Base-by-base conservation (phyloP, 2,113 vertebrate species). In the Labrus mixtus region DNA sequence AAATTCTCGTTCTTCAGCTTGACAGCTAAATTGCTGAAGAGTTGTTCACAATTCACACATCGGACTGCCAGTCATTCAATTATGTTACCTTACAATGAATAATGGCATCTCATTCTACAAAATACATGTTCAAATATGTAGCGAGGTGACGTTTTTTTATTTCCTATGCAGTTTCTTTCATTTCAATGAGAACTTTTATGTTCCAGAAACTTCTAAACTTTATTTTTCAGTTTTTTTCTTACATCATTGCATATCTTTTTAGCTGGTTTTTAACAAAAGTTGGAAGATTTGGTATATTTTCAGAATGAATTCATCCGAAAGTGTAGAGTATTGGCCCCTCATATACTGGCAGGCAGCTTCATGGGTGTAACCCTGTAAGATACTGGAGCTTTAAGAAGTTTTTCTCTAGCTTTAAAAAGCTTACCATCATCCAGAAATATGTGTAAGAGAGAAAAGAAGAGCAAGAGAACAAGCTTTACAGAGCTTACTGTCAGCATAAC, bases 401-500 rank as follows among this genome's bases (percentile, higher is more conserved):
- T 36, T 69, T n/a, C 20, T 63, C 19, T 13, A 57, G 71, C 58
- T 68, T 80, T 62, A 48, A 68, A 68, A 67, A 79, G 68, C 68
- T 77, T 82, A 85, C 23, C 46, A 73, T 71, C 53, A 77, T 77
- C 54, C 53, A 60, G 25, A 77, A 83, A 80, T 73, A 55, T 71
- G 37, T 68, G 48, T 10, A 72, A 68, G 53, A 60, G n/a, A 51
- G 64, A 62, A 64, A 50, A 78, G 68, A 76, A 45, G 48, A 78
- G 60, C 54, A 73, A 50, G 23, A 74, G 56, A 71, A 67, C 57
- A 63, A 33, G 73, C 79, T 68, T 85, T 82, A 17, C 41, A 60
- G 25, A 74, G 73, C 79, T 77, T 85, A 82, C 76, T 85, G 82
- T 81, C 76, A 80, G 73, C 69, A 73, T 65, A 74, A 61, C 75